phyloP scores from a whole-genome alignment of 2,888 invertebrate species.

The Dexiosoma caninum region DNA sequence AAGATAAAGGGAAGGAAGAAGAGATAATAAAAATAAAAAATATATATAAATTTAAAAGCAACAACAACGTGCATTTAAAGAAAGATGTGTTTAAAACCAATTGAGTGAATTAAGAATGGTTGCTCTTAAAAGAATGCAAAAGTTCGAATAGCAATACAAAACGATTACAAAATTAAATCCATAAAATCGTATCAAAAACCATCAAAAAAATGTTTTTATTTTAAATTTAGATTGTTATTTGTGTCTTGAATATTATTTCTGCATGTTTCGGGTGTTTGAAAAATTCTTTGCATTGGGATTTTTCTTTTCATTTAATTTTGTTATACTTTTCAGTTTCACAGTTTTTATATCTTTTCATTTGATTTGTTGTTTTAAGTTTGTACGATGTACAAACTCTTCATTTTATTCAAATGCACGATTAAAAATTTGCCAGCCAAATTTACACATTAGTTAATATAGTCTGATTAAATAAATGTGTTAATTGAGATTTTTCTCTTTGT shows the following conservation, averaged over 20 bases:
- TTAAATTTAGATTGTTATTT: conserved; percentile 62
- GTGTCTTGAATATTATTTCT: neutral
- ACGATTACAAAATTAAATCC: neutral
- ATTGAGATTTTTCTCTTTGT: neutral
- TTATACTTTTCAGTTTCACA: conserved; percentile 7
- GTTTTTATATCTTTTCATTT: neutral
- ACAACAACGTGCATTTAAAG: conserved; percentile 28
- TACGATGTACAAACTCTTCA: neutral
- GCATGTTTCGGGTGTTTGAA: neutral
- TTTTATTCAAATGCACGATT: neutral
- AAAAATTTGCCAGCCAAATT: conserved; percentile 24
- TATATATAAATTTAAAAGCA: conserved; percentile 41
- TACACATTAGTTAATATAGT: neutral
- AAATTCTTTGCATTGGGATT: conserved; percentile 66
- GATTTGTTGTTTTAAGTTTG: neutral
- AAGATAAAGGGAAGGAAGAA: conserved; percentile 19
- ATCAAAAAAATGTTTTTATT: conserved; percentile 8
- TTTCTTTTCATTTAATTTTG: conserved; percentile 23
- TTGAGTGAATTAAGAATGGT: conserved; percentile 15
- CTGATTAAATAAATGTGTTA: neutral
- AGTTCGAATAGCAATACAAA: neutral
- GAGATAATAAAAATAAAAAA: conserved; percentile 39
- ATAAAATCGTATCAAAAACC: too few species aligned
- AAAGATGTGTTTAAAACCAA: conserved; percentile 16
- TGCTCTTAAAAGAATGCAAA: conserved; percentile 7